These are phyloP conservation scores for Habroteleia sp. DNA, from an alignment of 2,888 invertebrate species.

Conservation along the genomic window DNA sequence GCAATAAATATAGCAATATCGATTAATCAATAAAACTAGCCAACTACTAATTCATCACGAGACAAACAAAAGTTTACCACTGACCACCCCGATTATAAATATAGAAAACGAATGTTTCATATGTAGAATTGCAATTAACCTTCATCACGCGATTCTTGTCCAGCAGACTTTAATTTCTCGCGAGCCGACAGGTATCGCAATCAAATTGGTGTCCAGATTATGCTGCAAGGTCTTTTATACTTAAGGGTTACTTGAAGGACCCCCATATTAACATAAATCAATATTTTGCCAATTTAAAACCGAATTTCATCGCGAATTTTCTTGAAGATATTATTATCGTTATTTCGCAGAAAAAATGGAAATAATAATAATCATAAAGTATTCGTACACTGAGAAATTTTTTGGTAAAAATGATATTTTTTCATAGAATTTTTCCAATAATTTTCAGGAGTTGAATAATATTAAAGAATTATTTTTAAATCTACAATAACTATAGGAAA, in stretches of 20 bases:
- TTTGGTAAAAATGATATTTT: no score
- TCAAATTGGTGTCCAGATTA: conserved; percentile 30
- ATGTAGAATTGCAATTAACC: conserved; percentile 48
- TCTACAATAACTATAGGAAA: no score
- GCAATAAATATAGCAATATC: no score
- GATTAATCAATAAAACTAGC: conserved; percentile 68
- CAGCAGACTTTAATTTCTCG: conserved; percentile 27
- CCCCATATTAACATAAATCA: conserved; percentile 57
- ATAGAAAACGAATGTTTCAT: conserved; percentile 48
- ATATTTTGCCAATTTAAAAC: conserved; percentile 24
- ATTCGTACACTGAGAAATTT: no score
- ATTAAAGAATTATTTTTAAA: no score
- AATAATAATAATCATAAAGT: no score
- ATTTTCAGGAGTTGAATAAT: no score
- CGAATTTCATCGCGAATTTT: no score
- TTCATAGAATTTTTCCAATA: no score
- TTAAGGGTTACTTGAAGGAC: conserved; percentile 50
- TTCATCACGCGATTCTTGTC: conserved; percentile 51
- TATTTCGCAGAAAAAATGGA: no score
- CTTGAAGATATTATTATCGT: no score
- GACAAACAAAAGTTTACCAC: conserved; percentile 53
- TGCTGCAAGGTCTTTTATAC: conserved; percentile 41
- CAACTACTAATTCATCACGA: conserved; percentile 49
- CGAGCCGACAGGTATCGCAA: conserved; percentile 16
- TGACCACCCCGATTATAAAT: conserved; percentile 57